Base-by-base conservation (phyloP, 2,888 invertebrate genomes). In the Toxonevra muliebris region DNA sequence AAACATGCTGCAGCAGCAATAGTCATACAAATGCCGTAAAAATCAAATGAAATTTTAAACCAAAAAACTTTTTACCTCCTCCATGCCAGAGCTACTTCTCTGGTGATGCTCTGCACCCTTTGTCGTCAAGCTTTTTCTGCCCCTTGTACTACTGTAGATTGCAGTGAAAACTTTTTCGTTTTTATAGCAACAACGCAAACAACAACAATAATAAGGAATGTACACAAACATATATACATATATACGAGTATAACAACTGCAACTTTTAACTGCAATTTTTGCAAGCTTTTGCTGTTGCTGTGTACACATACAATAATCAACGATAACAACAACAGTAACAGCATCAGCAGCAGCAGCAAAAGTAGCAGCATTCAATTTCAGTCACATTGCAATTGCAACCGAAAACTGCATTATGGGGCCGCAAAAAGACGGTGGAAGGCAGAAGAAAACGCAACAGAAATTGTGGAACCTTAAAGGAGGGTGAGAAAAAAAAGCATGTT, bases 1-100 rank as follows among this genome's bases (percentile, higher is more conserved):
- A n/a, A 30, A 30, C 30, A n/a, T n/a, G n/a, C n/a, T n/a, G n/a
- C 30, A 30, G 30, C 7, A 30, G 30, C 30, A 7, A 30, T 7
- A 30, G 30, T 30, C 30, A 30, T 30, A 30, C 30, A 30, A 30
- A 30, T 58, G 52, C 52, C 50, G 13, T 65, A 52, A 59, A 53
- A 65, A 59, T 59, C 65, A 57, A 65, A 59, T 65, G 53, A 65
- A 58, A 65, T 65, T 65, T 58, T 65, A 48, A 59, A 42, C 65
- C 57, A 41, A 3, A 42, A 48, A 13, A 52, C 30, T 58, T 17
- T 40, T 43, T 63, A 12, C 40, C 40, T 57, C 40, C 63, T 45
- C 43, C 17, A 42, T 20, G 19, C 15, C 15, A 17, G n/a, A 15
- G 17, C 20, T 19, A 4, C 20, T 5, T 19, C 15, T 53, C 13